These are phyloP conservation scores for Scomber scombrus DNA, from an alignment of 2,113 vertebrate species.

Conservation along the genomic window DNA sequence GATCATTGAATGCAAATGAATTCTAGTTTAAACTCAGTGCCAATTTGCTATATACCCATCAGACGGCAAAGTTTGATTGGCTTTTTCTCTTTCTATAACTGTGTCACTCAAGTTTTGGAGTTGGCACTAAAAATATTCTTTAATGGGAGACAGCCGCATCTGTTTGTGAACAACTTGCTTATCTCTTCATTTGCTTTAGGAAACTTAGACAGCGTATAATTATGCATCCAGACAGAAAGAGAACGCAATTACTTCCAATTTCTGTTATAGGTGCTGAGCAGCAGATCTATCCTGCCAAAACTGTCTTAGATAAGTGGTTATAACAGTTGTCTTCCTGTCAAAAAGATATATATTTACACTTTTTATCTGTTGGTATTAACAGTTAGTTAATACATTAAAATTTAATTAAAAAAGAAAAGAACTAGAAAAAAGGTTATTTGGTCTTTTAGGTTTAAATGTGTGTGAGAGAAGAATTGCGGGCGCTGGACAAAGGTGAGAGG, in stretches of 20 bases:
- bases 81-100: constrained; percentile 31
- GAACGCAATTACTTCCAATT: constrained; percentile 16
- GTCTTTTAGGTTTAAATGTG: constrained; percentile 36
- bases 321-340: background rate
- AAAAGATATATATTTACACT: background rate
- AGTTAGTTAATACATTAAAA: background rate
- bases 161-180: constrained; percentile 20
- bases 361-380: background rate
- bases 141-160: constrained; percentile 30
- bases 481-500: constrained; percentile 37
- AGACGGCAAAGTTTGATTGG: constrained; percentile 42
- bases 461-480: background rate
- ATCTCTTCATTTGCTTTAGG: constrained; percentile 11
- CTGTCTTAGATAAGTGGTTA: background rate
- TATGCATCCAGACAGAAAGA: constrained; percentile 13
- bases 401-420: background rate
- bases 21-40: constrained; percentile 39
- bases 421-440: constrained; percentile 26
- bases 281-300: background rate
- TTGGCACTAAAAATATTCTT: constrained; percentile 1
- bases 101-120: constrained; percentile 44
- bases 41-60: constrained; percentile 38
- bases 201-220: constrained; percentile 16
- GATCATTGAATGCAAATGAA: constrained; percentile 56
- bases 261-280: background rate